These are phyloP conservation scores for Lethenteron camtschaticum DNA, from an alignment of 2,113 vertebrate genomes.

Conservation along the genomic window DNA sequence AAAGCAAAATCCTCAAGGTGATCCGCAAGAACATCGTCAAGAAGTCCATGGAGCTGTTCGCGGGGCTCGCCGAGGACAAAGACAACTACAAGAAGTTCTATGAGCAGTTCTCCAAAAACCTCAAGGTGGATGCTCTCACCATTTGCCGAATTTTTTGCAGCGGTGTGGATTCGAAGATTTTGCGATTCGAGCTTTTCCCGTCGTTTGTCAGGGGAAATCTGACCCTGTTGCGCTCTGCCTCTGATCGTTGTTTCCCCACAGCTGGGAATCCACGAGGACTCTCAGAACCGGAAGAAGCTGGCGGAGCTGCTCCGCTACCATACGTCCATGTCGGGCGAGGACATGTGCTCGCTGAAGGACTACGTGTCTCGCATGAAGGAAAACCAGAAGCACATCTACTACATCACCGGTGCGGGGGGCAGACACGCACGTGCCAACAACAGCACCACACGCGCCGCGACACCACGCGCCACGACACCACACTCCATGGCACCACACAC, in stretches of 20 bases:
- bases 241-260: slow-evolving; percentile 13
- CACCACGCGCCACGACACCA: too few relatives aligned
- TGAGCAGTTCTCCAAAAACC: slow-evolving; percentile 70
- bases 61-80: slow-evolving; percentile 61
- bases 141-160: too few relatives aligned
- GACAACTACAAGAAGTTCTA: slow-evolving; percentile 92
- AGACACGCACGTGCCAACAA: too few relatives aligned
- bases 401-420: slow-evolving; percentile 50
- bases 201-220: too few relatives aligned
- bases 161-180: too few relatives aligned
- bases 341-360: slow-evolving; percentile 51
- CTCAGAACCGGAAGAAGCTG: slow-evolving; percentile 58
- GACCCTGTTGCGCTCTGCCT: too few relatives aligned
- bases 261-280: slow-evolving; percentile 81
- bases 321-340: slow-evolving; percentile 61
- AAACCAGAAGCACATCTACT: slow-evolving; percentile 80
- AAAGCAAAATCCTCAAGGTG: slow-evolving; percentile 89
- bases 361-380: slow-evolving; percentile 76
- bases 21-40: slow-evolving; percentile 82
- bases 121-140: slow-evolving; percentile 33
- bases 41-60: slow-evolving; percentile 77
- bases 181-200: too few relatives aligned
- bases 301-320: slow-evolving; percentile 66
- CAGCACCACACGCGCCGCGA: too few relatives aligned
- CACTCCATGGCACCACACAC: too few relatives aligned